These are phyloP conservation scores for Xiphorhynchus elegans DNA, from an alignment of 2,113 vertebrate species.

Conservation along the genomic window DNA sequence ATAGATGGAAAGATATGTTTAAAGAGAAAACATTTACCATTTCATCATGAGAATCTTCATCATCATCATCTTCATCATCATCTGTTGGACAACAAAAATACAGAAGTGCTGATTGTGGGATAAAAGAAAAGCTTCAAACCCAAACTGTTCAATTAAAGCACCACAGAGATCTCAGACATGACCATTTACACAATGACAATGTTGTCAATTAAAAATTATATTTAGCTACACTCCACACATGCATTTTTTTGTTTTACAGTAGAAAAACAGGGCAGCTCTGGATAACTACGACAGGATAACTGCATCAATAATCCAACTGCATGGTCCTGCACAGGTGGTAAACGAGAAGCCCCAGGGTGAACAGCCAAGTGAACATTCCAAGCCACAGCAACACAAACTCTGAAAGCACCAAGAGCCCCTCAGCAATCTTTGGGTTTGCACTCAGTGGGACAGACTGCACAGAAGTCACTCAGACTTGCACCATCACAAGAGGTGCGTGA, in stretches of 20 bases:
- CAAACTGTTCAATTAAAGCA: neutral
- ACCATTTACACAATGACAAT: neutral
- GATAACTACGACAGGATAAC: neutral
- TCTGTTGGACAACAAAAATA: slow-evolving; percentile 45
- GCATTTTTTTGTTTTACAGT: neutral
- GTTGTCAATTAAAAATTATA: accelerated
- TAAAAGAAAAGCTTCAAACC: neutral
- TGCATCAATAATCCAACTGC: neutral
- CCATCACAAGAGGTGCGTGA: accelerated
- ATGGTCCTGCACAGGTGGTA: accelerated
- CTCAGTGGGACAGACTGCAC: accelerated
- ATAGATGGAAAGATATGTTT: neutral
- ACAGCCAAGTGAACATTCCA: neutral
- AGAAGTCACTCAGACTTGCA: accelerated
- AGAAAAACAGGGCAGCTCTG: neutral
- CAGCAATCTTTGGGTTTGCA: neutral
- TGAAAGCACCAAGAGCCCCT: neutral
- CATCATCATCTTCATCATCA: neutral
- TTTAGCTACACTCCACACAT: accelerated
- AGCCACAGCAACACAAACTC: accelerated
- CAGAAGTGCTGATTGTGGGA: neutral
- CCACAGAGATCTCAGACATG: accelerated
- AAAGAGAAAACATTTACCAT: slow-evolving; percentile 12
- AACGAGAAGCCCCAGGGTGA: accelerated
- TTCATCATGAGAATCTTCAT: neutral